These are phyloP conservation scores for Meloidogyne hapla DNA, from an alignment of 1,140 invertebrate species.

Conservation along the genomic window DNA sequence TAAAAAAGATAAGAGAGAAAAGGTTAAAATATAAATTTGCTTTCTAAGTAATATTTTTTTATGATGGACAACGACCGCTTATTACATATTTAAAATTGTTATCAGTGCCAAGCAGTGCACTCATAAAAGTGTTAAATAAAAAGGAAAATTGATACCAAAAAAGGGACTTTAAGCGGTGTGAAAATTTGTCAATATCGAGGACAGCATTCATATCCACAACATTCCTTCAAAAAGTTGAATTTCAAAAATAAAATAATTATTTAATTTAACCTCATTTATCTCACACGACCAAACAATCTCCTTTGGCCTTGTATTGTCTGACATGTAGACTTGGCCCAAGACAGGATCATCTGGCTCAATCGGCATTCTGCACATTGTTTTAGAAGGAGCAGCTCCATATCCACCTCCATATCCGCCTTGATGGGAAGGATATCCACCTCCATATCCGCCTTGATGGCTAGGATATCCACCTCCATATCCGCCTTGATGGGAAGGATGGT, in stretches of 20 bases:
- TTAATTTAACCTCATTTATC: constrained; percentile 22
- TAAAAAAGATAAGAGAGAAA: not conserved
- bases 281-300: constrained; percentile 28
- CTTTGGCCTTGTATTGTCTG: constrained; percentile 55
- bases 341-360: constrained; percentile 51
- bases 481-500: constrained; percentile 1
- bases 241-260: constrained; percentile 38
- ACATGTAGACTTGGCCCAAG: constrained; percentile 61
- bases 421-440: no score
- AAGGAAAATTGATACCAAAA: not conserved
- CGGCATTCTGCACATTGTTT: constrained; percentile 62
- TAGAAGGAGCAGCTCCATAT: constrained; percentile 1
- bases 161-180: not conserved
- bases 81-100: not conserved
- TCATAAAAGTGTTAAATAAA: not conserved
- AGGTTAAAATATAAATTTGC: not conserved
- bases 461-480: not conserved
- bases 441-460: no score
- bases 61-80: not conserved
- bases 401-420: not conserved
- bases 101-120: not conserved
- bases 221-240: constrained; percentile 23
- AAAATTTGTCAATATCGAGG: constrained; percentile 27
- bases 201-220: constrained; percentile 59
- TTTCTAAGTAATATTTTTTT: not conserved